A percentile compares a stretch with the other conserved stretches of the same genome.
These are phyloP conservation scores for Heteromyza rotundicornis DNA, from an alignment of 2,888 invertebrate genomes.

Conservation along the genomic window DNA sequence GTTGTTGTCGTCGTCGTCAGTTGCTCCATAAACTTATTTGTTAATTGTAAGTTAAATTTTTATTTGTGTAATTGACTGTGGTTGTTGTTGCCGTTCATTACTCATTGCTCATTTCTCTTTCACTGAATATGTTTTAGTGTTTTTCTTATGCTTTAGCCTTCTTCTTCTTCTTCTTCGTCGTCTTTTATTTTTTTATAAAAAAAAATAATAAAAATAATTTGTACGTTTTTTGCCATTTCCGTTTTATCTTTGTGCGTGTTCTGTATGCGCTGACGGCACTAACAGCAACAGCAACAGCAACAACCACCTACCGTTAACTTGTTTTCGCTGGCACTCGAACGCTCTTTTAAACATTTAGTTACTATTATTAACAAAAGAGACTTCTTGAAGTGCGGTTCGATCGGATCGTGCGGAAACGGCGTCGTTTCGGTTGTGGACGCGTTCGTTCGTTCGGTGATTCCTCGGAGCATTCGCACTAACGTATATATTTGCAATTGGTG, in stretches of 20 bases:
- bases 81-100: neutral
- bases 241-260: no score
- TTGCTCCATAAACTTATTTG: slow-evolving; percentile 4
- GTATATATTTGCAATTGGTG: neutral
- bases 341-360: slow-evolving; percentile 38
- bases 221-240: no score
- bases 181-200: no score
- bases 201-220: no score
- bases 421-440: neutral
- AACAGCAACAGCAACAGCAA: neutral
- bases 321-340: neutral
- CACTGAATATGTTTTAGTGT: neutral
- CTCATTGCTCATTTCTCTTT: neutral
- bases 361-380: slow-evolving; percentile 53
- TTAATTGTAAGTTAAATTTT: neutral
- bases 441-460: neutral
- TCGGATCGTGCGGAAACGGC: neutral
- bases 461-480: neutral
- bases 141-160: no score
- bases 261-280: neutral
- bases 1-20: neutral
- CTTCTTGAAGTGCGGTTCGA: slow-evolving; percentile 3
- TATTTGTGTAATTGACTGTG: neutral
- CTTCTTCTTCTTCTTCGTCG: no score
- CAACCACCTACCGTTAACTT: neutral